phyloP scores from a whole-genome alignment of 2,113 vertebrate genomes.

The Tiliqua scincoides region DNA sequence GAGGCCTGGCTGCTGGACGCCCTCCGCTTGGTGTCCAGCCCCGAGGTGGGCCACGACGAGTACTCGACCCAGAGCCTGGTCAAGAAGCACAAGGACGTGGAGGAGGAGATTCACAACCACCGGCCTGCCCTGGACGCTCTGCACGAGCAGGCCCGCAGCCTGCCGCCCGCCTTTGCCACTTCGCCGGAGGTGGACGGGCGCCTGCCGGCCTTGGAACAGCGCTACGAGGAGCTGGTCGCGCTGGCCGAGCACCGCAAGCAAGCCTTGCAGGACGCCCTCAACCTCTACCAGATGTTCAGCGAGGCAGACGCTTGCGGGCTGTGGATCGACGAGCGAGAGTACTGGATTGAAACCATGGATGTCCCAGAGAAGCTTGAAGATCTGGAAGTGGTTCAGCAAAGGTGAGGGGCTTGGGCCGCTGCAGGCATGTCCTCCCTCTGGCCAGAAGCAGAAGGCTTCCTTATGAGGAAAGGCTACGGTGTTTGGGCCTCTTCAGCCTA shows the following conservation, averaged over 20 bases:
- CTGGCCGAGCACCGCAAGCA: slow-evolving; percentile 78
- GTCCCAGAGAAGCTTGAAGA: slow-evolving; percentile 92
- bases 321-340: slow-evolving; percentile 94
- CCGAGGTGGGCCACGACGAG: slow-evolving; percentile 90
- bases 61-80: slow-evolving; percentile 90
- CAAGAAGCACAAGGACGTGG: slow-evolving; percentile 89
- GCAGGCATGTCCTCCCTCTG: no score
- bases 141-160: slow-evolving; percentile 79
- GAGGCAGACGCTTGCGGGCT: slow-evolving; percentile 92
- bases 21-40: slow-evolving; percentile 86
- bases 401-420: slow-evolving; percentile 65
- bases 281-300: slow-evolving; percentile 90
- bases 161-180: slow-evolving; percentile 71
- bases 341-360: slow-evolving; percentile 89
- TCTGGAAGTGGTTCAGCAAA: slow-evolving; percentile 94
- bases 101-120: slow-evolving; percentile 90
- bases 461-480: no score
- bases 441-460: no score
- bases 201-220: slow-evolving; percentile 83
- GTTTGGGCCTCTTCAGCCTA: no score
- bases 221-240: slow-evolving; percentile 83
- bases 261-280: slow-evolving; percentile 87
- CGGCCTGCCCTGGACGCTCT: slow-evolving; percentile 83
- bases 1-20: slow-evolving; percentile 89
- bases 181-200: slow-evolving; percentile 76